These are phyloP conservation scores for Drosophila suboccidentalis DNA, from an alignment of 2,888 invertebrate genomes.

Conservation along the genomic window DNA sequence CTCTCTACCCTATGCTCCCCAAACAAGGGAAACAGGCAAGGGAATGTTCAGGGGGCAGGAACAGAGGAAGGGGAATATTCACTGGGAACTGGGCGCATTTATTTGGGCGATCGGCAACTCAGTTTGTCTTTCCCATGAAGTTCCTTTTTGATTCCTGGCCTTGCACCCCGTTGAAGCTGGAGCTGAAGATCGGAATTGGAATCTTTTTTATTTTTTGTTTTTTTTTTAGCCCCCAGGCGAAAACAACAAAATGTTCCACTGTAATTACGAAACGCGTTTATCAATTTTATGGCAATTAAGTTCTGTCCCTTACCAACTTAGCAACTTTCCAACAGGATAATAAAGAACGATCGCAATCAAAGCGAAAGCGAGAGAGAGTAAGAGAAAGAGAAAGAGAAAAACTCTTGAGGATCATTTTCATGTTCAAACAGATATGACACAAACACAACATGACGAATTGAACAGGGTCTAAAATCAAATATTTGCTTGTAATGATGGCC, in stretches of 20 bases:
- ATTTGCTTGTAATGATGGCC: constrained; percentile 63
- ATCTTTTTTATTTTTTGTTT: not conserved
- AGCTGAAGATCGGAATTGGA: constrained; percentile 9
- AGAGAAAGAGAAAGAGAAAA: constrained; percentile 1
- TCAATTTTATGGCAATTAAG: constrained; percentile 25
- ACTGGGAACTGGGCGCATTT: constrained; percentile 3
- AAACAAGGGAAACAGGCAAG: constrained; percentile 11
- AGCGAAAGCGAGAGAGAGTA: not conserved
- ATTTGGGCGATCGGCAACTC: constrained; percentile 16
- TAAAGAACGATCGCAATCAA: constrained; percentile 4
- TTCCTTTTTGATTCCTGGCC: constrained; percentile 42
- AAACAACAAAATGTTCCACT: constrained; percentile 11
- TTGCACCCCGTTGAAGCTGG: constrained; percentile 35
- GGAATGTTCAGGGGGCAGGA: not conserved
- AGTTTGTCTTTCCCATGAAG: constrained; percentile 51
- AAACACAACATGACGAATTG: constrained; percentile 34
- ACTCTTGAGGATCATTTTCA: constrained; percentile 27
- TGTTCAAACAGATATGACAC: constrained; percentile 28
- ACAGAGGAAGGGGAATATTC: constrained; percentile 2
- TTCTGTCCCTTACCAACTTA: constrained; percentile 12
- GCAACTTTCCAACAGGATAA: constrained; percentile 26
- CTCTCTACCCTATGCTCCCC: constrained; percentile 19
- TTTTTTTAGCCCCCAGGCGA: constrained; percentile 17
- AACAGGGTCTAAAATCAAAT: constrained; percentile 38
- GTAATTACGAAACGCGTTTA: constrained; percentile 55